Percentiles rank a stretch among this genome's conserved stretches.
Evolutionary conservation across 2,797 vertebrate genomes (phyloP).

Genomic region (Arrhamphus sclerolepis): DNA sequence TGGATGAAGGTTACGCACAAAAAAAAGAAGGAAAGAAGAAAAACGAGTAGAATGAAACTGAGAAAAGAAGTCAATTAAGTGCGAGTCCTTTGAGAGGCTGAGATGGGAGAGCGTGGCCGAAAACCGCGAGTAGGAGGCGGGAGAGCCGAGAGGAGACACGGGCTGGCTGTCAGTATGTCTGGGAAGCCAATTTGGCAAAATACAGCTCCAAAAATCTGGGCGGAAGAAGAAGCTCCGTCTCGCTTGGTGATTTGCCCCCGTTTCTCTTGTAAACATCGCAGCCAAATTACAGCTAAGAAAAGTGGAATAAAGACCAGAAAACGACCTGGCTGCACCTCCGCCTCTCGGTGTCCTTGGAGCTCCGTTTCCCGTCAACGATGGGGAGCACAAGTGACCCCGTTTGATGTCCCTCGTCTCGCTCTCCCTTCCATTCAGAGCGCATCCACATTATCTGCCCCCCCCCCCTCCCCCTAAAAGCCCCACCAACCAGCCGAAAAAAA

Average conservation of each 20-base stretch:
- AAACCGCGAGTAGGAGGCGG: slow-evolving; percentile 31
- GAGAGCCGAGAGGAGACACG: slow-evolving; percentile 14
- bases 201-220: slow-evolving; percentile 45
- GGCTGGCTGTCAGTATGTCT: slow-evolving; percentile 40
- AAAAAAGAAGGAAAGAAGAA: neutral
- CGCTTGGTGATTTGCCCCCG: slow-evolving; percentile 1
- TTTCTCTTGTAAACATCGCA: neutral
- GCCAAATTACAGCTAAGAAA: neutral
- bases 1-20: slow-evolving; percentile 44
- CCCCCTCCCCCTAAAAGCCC: too few relatives aligned
- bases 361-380: slow-evolving; percentile 38
- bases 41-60: neutral
- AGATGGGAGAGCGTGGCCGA: slow-evolving; percentile 33
- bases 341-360: slow-evolving; percentile 69
- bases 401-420: slow-evolving; percentile 24
- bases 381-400: slow-evolving; percentile 52
- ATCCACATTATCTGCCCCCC: slow-evolving; percentile 14
- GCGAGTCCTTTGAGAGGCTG: slow-evolving; percentile 16
- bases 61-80: too few relatives aligned
- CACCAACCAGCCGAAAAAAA: neutral
- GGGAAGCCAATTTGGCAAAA: slow-evolving; percentile 62
- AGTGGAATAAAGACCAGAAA: slow-evolving; percentile 4
- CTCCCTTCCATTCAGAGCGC: slow-evolving; percentile 24
- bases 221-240: slow-evolving; percentile 29
- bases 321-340: slow-evolving; percentile 38